Percentiles rank a stretch among this genome's conserved stretches.
These are phyloP conservation scores for Phrynocephalus forsythii DNA, from an alignment of 2,797 vertebrate species.

Conservation along the genomic window DNA sequence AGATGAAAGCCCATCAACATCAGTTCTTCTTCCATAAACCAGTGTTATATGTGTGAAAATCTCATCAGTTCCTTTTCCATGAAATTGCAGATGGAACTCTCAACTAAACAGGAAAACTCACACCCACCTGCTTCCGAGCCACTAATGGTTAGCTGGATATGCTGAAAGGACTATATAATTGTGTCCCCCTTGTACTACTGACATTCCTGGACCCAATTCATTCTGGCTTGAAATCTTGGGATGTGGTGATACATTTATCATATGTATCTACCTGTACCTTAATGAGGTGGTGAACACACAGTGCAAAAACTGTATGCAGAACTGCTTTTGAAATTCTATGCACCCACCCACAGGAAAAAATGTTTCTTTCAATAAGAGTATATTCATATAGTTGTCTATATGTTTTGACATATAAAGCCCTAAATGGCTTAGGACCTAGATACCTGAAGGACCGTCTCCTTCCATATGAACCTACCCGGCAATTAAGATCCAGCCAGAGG, in stretches of 20 bases:
- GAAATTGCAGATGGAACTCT: background rate
- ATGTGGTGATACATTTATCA: background rate
- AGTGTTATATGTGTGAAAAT: background rate
- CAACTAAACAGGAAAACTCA: background rate
- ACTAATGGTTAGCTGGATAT: background rate
- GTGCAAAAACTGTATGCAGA: no score
- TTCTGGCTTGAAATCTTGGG: background rate
- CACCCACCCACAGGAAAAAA: no score
- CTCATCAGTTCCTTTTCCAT: background rate
- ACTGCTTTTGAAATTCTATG: no score
- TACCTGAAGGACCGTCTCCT: no score
- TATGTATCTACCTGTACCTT: background rate
- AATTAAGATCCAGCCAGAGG: no score
- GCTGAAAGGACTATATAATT: background rate
- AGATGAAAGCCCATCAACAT: background rate
- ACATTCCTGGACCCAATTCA: background rate
- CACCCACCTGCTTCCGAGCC: background rate
- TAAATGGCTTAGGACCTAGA: no score
- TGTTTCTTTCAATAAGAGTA: no score
- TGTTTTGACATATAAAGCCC: no score
- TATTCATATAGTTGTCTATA: no score
- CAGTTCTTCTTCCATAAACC: background rate
- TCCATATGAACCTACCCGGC: no score
- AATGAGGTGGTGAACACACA: background rate
- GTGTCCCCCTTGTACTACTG: background rate